Evolutionary conservation across 2,113 vertebrate species (phyloP).

Genomic region (Pongo pygmaeus): DNA sequence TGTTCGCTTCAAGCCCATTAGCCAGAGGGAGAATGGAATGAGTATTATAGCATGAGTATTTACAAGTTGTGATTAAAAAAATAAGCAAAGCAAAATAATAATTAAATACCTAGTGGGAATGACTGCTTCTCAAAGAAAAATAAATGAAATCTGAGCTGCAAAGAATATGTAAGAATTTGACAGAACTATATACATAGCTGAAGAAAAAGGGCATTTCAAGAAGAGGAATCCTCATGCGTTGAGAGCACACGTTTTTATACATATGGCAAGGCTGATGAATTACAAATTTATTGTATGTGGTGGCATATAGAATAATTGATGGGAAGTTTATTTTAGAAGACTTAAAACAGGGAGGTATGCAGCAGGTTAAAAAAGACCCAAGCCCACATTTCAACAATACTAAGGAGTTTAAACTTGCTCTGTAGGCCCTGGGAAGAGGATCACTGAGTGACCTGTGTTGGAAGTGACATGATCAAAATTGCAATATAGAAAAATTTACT

Average conservation of each 20-base stretch:
- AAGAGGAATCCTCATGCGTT: not conserved
- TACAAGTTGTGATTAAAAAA: not conserved
- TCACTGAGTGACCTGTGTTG: not conserved
- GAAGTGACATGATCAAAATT: not conserved
- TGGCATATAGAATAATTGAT: not conserved
- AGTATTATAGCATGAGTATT: not conserved
- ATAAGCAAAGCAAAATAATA: not conserved
- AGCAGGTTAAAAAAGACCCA: not conserved
- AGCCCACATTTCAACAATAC: not conserved
- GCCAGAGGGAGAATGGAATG: not conserved
- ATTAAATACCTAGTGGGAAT: not conserved
- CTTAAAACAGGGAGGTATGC: not conserved
- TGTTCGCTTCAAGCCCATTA: not conserved
- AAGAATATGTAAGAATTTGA: not conserved
- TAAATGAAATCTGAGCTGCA: not conserved
- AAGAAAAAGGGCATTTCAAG: not conserved
- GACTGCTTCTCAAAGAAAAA: not conserved
- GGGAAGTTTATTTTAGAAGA: not conserved
- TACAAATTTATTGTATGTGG: not conserved
- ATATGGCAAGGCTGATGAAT: not conserved
- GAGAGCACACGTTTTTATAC: not conserved
- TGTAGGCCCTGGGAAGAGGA: not conserved
- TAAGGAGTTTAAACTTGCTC: not conserved
- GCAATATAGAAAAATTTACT: not conserved
- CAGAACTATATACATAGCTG: not conserved